A percentile compares a stretch with the other conserved stretches of the same genome.
These are phyloP conservation scores for Stigmatopora argus DNA, from an alignment of 2,113 vertebrate species.

Conservation along the genomic window DNA sequence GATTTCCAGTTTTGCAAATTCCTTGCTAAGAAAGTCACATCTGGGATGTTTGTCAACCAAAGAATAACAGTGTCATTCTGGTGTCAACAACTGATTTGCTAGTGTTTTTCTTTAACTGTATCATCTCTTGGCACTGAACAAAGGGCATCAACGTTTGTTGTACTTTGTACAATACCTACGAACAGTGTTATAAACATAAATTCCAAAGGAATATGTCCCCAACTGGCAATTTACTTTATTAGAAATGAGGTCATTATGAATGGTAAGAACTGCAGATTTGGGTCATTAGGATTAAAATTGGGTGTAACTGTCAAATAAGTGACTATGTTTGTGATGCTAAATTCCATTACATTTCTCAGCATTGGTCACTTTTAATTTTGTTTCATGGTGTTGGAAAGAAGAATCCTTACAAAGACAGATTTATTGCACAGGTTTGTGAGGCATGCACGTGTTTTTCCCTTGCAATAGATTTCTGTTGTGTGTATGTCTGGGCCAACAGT, in stretches of 20 bases:
- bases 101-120: neutral
- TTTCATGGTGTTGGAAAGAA: constrained; percentile 38
- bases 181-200: neutral
- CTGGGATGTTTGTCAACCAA: constrained; percentile 14
- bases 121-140: neutral
- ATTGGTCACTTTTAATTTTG: constrained; percentile 51
- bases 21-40: constrained; percentile 1
- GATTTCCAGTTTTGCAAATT: constrained; percentile 4
- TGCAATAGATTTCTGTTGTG: constrained; percentile 42
- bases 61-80: constrained; percentile 3
- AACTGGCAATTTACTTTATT: constrained; percentile 9
- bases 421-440: constrained; percentile 50
- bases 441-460: constrained; percentile 36
- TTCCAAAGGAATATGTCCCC: constrained; percentile 15
- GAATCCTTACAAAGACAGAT: constrained; percentile 40
- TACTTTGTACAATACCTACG: neutral
- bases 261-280: constrained; percentile 1
- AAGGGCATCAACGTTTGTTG: neutral
- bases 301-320: constrained; percentile 30
- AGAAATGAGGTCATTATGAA: constrained; percentile 22
- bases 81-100: neutral
- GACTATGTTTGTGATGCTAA: constrained; percentile 55
- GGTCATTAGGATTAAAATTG: constrained; percentile 12
- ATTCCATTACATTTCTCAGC: constrained; percentile 43
- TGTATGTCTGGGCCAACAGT: constrained; percentile 36